A percentile compares a stretch with the other conserved stretches of the same genome.
Conservation (phyloP, 2,797 vertebrate species). For the Schizopygopsis malacanthus region DNA sequence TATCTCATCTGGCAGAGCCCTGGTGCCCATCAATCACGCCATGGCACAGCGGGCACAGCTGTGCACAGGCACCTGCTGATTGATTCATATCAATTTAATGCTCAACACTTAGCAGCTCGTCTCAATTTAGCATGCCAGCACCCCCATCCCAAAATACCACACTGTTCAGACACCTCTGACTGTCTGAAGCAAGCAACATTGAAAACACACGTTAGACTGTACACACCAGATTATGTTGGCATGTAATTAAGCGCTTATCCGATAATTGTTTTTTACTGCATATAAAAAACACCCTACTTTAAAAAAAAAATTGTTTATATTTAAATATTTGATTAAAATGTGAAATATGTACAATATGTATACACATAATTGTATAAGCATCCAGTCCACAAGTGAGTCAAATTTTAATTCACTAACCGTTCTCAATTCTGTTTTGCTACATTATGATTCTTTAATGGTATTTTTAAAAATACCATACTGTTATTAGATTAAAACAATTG, state of each 20-base stretch:
- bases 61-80: slow-evolving; percentile 73
- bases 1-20: slow-evolving; percentile 64
- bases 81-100: slow-evolving; percentile 78
- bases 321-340: not conserved
- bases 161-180: slow-evolving; percentile 43
- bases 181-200: not conserved
- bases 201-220: not conserved
- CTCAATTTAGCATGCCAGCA: slow-evolving; percentile 69
- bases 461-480: not conserved
- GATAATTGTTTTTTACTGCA: not conserved
- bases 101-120: slow-evolving; percentile 76
- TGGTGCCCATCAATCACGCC: slow-evolving; percentile 73
- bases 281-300: not conserved
- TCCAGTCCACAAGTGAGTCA: not conserved
- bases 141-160: slow-evolving; percentile 56
- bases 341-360: not conserved
- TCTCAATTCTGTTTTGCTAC: not conserved
- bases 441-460: not conserved
- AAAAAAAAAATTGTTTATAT: not conserved
- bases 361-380: not conserved
- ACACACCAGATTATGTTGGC: not conserved
- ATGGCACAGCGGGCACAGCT: slow-evolving; percentile 72
- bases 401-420: not conserved
- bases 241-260: not conserved
- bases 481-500: not conserved